A percentile compares a stretch with the other conserved stretches of the same genome.
phyloP scores from a whole-genome alignment of 2,113 vertebrate species.

The Dasypus novemcinctus region DNA sequence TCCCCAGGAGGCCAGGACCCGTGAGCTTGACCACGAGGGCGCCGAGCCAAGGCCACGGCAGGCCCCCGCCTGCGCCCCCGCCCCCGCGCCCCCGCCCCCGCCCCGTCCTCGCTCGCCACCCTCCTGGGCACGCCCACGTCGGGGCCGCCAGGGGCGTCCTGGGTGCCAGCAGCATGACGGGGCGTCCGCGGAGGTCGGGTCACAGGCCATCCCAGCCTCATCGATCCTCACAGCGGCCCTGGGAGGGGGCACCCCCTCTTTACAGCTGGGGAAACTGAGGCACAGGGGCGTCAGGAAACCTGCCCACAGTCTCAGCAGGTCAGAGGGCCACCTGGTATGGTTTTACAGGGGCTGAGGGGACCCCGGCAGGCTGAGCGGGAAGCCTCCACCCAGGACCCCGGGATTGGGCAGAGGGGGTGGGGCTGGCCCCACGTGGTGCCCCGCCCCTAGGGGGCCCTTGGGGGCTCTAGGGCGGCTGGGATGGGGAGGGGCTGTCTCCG shows the following conservation, averaged over 20 bases:
- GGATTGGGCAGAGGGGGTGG: background rate
- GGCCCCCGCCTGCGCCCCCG: background rate
- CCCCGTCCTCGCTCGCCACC: no score
- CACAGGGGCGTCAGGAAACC: rapidly evolving
- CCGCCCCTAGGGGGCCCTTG: background rate
- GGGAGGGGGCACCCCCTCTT: background rate
- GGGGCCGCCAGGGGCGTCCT: background rate
- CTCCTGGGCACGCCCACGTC: background rate
- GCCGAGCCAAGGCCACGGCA: background rate
- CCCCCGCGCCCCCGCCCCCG: no score
- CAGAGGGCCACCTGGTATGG: no score
- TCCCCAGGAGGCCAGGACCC: background rate
- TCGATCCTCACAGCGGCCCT: rapidly evolving
- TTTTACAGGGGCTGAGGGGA: background rate
- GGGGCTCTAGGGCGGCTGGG: background rate
- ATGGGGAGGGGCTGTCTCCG: background rate
- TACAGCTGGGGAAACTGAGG: background rate
- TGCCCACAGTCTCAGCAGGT: background rate
- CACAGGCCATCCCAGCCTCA: rapidly evolving
- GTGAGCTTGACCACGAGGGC: background rate
- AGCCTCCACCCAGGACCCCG: rapidly evolving
- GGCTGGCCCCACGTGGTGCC: background rate
- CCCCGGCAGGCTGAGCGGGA: background rate
- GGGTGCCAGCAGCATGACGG: background rate
- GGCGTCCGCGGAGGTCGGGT: background rate